A percentile compares a stretch with the other conserved stretches of the same genome.
phyloP scores from a whole-genome alignment of 2,113 vertebrate species.

The Prunella fulvescens region DNA sequence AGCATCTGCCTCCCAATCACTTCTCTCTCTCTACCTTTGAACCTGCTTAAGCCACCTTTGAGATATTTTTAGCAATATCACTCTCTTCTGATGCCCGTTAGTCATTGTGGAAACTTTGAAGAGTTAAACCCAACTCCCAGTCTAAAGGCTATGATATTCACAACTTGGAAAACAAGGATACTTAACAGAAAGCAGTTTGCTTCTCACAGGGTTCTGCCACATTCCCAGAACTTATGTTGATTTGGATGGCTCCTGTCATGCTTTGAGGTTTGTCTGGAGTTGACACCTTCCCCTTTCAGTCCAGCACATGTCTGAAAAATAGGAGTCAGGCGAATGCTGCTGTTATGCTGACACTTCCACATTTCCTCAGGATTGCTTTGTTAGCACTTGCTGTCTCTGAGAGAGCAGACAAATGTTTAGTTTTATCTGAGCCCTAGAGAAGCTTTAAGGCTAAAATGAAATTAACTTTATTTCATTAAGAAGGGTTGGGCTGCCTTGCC shows the following conservation, averaged over 20 bases:
- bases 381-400: not conserved
- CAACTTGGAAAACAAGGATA: not conserved
- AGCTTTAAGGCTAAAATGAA: not conserved
- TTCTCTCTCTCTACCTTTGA: not conserved
- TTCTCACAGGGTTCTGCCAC: not conserved
- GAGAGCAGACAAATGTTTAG: not conserved
- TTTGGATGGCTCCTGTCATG: not conserved
- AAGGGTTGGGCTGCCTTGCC: not conserved
- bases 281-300: not conserved
- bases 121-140: not conserved
- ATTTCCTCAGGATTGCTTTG: not conserved
- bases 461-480: not conserved
- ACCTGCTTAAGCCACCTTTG: not conserved
- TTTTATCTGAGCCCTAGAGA: not conserved
- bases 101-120: not conserved
- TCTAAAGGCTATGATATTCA: not conserved
- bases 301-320: not conserved
- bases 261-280: not conserved
- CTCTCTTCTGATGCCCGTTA: not conserved
- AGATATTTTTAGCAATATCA: not conserved
- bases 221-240: not conserved
- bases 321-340: not conserved
- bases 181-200: not conserved
- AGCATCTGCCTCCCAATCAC: not conserved
- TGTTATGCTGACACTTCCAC: not conserved